phyloP scores from a whole-genome alignment of 2,113 vertebrate genomes.

The Chaetodon auriga region DNA sequence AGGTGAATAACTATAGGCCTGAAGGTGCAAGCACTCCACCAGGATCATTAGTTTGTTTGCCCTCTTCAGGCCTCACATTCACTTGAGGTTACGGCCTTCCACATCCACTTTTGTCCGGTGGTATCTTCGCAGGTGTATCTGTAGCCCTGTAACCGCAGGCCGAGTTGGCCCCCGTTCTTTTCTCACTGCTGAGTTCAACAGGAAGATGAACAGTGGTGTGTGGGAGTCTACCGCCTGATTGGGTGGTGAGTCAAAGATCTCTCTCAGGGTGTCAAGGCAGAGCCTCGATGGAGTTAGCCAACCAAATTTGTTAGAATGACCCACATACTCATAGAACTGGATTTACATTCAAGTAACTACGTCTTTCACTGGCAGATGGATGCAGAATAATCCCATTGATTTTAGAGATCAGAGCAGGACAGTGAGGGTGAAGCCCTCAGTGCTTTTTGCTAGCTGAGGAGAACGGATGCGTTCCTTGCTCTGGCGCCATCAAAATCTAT shows the following conservation, averaged over 20 bases:
- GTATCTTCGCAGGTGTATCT: too few relatives aligned
- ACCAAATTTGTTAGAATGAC: not conserved
- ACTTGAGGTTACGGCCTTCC: too few relatives aligned
- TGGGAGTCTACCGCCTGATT: not conserved
- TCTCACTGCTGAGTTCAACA: not conserved
- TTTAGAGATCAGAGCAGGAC: slow-evolving; percentile 37
- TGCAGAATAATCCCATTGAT: slow-evolving; percentile 58
- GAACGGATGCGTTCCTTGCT: not conserved
- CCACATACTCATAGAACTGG: not conserved
- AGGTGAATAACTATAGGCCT: too few relatives aligned
- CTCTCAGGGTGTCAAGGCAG: not conserved
- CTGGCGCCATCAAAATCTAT: slow-evolving; percentile 38
- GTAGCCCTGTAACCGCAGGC: not conserved
- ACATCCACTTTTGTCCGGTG: too few relatives aligned
- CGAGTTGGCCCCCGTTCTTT: not conserved
- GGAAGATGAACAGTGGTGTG: not conserved
- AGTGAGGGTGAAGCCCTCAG: slow-evolving; percentile 17
- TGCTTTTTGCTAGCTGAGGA: not conserved
- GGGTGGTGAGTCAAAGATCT: not conserved
- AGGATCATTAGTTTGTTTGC: too few relatives aligned
- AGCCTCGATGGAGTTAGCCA: not conserved
- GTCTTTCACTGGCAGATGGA: slow-evolving; percentile 45
- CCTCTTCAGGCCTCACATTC: too few relatives aligned
- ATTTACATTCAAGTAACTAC: slow-evolving; percentile 5
- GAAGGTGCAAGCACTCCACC: too few relatives aligned